Evolutionary conservation across 1,140 invertebrate genomes (phyloP).

Genomic region (Trichomalopsis sarcophagae): DNA sequence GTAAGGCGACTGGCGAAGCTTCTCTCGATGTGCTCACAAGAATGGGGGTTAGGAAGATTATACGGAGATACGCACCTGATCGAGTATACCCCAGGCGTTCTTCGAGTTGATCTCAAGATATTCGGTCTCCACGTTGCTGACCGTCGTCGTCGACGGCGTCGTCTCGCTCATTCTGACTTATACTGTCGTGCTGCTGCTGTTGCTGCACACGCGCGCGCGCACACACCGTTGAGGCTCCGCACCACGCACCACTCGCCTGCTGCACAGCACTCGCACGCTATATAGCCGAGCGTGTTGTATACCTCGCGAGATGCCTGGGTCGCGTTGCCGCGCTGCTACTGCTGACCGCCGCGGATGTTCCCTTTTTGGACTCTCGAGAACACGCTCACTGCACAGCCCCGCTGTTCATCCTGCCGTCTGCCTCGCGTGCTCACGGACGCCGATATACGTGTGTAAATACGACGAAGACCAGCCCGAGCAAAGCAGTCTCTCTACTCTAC

Average conservation of each 20-base stretch:
- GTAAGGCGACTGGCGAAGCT: neutral
- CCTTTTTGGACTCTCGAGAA: neutral
- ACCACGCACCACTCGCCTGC: neutral
- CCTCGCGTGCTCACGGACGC: too few species aligned
- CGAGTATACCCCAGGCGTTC: conserved; percentile 79
- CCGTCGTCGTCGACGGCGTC: conserved; percentile 59
- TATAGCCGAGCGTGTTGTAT: neutral
- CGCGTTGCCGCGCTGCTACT: too few species aligned
- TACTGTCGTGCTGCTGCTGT: neutral
- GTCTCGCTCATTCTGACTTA: conserved; percentile 37
- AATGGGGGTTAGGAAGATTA: neutral
- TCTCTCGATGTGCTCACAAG: too few species aligned
- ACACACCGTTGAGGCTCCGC: neutral
- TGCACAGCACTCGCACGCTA: neutral
- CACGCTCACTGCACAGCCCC: too few species aligned
- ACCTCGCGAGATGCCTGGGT: too few species aligned
- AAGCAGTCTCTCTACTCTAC: too few species aligned
- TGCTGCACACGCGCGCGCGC: neutral
- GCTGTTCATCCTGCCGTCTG: too few species aligned
- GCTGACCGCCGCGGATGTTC: neutral
- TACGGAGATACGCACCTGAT: conserved; percentile 77
- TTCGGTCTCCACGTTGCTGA: conserved; percentile 80
- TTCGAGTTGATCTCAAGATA: conserved; percentile 80
- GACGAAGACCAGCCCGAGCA: too few species aligned
- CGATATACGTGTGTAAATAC: too few species aligned